phyloP scores from a whole-genome alignment of 2,888 invertebrate genomes.

The Rambutsinella grinnellia region DNA sequence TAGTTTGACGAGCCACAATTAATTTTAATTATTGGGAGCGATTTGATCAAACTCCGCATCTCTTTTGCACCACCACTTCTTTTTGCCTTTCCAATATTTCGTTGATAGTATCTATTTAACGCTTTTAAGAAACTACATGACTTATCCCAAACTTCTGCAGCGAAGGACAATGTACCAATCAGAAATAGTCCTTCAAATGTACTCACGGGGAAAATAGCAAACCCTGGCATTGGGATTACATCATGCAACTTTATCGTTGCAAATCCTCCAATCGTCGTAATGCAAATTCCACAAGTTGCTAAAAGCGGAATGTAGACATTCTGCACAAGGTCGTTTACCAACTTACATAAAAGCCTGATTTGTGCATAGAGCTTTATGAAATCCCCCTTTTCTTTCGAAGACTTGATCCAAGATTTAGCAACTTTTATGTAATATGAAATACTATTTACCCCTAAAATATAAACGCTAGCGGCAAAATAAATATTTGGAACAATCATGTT shows the following conservation, averaged over 20 bases:
- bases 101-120: neutral
- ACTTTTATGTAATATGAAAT: no score
- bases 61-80: neutral
- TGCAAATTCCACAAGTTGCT: neutral
- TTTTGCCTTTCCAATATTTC: neutral
- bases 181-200: constrained; percentile 1
- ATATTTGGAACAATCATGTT: no score
- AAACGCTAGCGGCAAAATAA: no score
- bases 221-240: constrained; percentile 15
- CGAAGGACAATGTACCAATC: neutral
- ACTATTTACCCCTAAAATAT: no score
- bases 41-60: no score
- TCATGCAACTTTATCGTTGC: constrained; percentile 4
- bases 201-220: constrained; percentile 11
- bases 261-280: constrained; percentile 1
- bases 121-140: no score
- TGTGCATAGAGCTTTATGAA: no score
- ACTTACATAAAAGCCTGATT: neutral
- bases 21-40: no score
- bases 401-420: no score
- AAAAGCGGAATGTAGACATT: neutral
- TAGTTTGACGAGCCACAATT: no score
- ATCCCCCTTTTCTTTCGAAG: no score
- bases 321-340: neutral
- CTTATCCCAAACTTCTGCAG: neutral